Percentiles rank a stretch among this genome's conserved stretches.
phyloP scores from a whole-genome alignment of 2,797 vertebrate genomes.

The Xiphophorus birchmanni region DNA sequence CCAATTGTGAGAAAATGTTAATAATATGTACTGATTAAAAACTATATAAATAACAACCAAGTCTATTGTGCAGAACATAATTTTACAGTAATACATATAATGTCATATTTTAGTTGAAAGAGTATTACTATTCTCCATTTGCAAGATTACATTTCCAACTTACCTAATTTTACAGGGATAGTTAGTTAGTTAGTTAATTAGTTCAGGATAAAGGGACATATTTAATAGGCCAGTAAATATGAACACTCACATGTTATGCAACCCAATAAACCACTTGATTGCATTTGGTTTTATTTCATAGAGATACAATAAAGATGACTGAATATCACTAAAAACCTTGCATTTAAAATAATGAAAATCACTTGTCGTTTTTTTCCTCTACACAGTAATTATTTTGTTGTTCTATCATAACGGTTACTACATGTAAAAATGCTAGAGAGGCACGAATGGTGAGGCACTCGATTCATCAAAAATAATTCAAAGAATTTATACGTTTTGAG shows the following conservation, averaged over 20 bases:
- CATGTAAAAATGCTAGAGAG: not conserved
- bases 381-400: not conserved
- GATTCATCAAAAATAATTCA: not conserved
- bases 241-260: not conserved
- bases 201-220: not conserved
- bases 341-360: not conserved
- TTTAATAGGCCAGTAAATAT: not conserved
- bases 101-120: not conserved
- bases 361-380: not conserved
- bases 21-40: not conserved
- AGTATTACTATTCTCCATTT: not conserved
- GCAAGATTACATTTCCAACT: not conserved
- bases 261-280: not conserved
- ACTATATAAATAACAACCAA: not conserved
- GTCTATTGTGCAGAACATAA: not conserved
- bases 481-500: not conserved
- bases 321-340: not conserved
- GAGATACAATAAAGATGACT: not conserved
- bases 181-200: not conserved
- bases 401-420: not conserved
- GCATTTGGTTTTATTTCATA: not conserved
- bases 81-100: not conserved
- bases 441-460: not conserved
- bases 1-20: not conserved
- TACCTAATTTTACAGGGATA: not conserved